phyloP scores from a whole-genome alignment of 2,888 invertebrate genomes.

The Apoda limacodes region DNA sequence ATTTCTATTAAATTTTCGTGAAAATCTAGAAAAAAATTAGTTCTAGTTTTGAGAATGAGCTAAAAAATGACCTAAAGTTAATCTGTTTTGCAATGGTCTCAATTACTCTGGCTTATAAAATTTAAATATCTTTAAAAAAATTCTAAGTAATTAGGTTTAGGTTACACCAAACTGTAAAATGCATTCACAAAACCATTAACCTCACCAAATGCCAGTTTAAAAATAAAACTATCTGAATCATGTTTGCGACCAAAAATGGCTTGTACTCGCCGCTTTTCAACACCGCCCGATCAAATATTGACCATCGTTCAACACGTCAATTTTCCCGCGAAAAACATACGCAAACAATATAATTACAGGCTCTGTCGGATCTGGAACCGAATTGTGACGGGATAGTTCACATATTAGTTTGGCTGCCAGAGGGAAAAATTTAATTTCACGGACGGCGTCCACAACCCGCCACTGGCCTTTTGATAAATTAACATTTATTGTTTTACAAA shows the following conservation, averaged over 20 bases:
- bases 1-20: no score
- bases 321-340: conserved; percentile 56
- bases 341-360: conserved; percentile 53
- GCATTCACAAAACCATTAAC: no score
- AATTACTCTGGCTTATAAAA: no score
- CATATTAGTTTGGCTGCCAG: conserved; percentile 56
- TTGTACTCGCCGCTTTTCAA: conserved; percentile 25
- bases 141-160: no score
- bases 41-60: no score
- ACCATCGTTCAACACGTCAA: conserved; percentile 56
- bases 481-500: conserved; percentile 67
- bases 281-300: conserved; percentile 53
- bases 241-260: conserved; percentile 31
- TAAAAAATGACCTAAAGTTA: no score
- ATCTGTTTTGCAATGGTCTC: no score
- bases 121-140: no score
- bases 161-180: no score
- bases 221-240: no score
- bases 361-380: conserved; percentile 36
- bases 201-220: no score
- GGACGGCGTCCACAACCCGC: conserved; percentile 24
- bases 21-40: no score
- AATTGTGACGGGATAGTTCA: conserved; percentile 47
- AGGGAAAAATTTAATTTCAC: conserved; percentile 53
- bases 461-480: conserved; percentile 51